Conservation (phyloP, 2,888 invertebrate genomes). For the Trichopria drosophilae region DNA sequence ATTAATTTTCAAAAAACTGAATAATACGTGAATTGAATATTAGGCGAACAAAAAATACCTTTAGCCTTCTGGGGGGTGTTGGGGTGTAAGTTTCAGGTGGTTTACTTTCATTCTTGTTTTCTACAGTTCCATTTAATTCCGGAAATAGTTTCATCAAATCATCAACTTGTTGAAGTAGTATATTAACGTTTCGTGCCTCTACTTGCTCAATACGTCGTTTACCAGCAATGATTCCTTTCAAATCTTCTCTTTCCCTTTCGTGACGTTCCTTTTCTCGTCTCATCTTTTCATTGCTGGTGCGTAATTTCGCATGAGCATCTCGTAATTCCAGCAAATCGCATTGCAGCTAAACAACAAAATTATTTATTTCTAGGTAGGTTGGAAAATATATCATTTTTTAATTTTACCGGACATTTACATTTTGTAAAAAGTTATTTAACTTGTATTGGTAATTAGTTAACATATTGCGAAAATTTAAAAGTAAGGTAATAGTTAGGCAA, state of each 20-base stretch:
- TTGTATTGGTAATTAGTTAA: too few species aligned
- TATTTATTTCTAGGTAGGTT: too few species aligned
- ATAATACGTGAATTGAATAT: too few species aligned
- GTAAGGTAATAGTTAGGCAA: too few species aligned
- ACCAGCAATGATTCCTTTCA: constrained; percentile 59
- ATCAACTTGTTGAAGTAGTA: constrained; percentile 77
- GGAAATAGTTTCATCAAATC: constrained; percentile 78
- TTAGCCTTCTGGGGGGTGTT: constrained; percentile 71
- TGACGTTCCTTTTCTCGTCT: constrained; percentile 84
- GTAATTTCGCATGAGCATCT: constrained; percentile 87
- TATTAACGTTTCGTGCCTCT: constrained; percentile 74
- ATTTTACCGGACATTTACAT: too few species aligned
- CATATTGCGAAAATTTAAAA: too few species aligned
- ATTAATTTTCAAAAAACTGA: constrained; percentile 4
- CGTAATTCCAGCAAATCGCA: constrained; percentile 85
- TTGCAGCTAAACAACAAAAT: constrained; percentile 78
- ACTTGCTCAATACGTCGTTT: constrained; percentile 64
- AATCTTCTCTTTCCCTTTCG: constrained; percentile 76
- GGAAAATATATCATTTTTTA: too few species aligned
- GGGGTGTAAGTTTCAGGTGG: constrained; percentile 64
- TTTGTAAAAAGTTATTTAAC: too few species aligned
- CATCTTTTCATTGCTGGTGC: constrained; percentile 88
- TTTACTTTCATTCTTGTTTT: constrained; percentile 41
- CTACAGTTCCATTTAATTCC: constrained; percentile 61
- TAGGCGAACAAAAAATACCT: constrained; percentile 59